A percentile compares a stretch with the other conserved stretches of the same genome.
These are phyloP conservation scores for Aphodius granarius DNA, from an alignment of 2,888 invertebrate genomes.

Conservation along the genomic window DNA sequence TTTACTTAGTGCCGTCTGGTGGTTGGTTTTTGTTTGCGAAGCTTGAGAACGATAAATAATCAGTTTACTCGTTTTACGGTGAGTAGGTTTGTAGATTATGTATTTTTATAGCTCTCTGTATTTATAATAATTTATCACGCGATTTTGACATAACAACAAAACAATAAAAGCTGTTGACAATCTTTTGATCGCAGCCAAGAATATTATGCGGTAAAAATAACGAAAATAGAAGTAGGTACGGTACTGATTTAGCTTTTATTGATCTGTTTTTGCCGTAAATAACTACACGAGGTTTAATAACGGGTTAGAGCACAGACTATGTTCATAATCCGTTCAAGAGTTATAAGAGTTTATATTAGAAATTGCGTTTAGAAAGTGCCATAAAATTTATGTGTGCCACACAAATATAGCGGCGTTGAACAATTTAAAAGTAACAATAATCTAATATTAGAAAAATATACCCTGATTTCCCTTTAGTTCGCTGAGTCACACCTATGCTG, in stretches of 20 bases:
- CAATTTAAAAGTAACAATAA: not conserved
- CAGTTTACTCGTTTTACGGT: not conserved
- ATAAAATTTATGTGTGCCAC: not conserved
- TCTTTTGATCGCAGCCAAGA: too few species aligned
- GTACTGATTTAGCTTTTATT: not conserved
- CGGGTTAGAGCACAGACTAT: too few species aligned
- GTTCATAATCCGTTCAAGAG: not conserved
- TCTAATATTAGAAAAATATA: not conserved
- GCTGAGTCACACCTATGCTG: too few species aligned
- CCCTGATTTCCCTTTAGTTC: too few species aligned
- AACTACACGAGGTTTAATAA: too few species aligned
- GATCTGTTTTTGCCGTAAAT: not conserved
- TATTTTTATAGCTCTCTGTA: not conserved
- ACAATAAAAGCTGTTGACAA: not conserved
- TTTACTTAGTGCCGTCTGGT: not conserved
- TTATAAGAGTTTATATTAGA: not conserved
- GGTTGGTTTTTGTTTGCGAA: not conserved
- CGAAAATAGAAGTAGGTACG: too few species aligned
- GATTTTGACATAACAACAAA: not conserved
- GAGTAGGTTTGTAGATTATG: not conserved
- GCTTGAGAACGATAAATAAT: not conserved
- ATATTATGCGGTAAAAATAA: too few species aligned
- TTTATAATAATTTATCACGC: not conserved
- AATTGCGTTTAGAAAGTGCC: not conserved
- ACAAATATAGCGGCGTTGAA: not conserved